Evolutionary conservation across 2,797 vertebrate genomes (phyloP).

Genomic region (Smutsia gigantea): DNA sequence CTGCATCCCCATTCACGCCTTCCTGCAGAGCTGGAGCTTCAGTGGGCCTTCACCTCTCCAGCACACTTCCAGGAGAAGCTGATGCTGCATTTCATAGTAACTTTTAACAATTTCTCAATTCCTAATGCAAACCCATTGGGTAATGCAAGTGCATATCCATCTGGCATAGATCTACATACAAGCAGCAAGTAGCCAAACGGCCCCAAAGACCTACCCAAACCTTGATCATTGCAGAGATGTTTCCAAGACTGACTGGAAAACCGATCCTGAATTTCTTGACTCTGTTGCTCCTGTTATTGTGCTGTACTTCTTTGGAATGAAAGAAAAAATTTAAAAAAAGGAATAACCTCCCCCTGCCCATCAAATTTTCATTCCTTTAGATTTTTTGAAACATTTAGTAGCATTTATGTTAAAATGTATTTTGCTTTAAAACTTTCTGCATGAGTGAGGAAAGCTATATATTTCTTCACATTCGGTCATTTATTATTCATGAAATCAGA

Average conservation of each 20-base stretch:
- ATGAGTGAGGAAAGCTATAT: conserved; percentile 29
- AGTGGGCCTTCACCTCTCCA: background rate
- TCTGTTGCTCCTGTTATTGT: background rate
- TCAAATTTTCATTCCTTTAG: background rate
- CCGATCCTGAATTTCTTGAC: background rate
- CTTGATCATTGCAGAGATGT: background rate
- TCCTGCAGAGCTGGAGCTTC: background rate
- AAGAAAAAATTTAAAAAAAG: too few relatives aligned
- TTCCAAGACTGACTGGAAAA: background rate
- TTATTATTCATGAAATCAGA: conserved; percentile 71
- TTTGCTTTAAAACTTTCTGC: conserved; percentile 63
- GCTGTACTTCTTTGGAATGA: background rate
- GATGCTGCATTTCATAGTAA: background rate
- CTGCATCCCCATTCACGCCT: background rate
- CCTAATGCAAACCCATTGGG: background rate
- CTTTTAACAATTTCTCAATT: background rate
- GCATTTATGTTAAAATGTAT: conserved; percentile 27
- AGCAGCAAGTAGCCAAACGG: background rate
- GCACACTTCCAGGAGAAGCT: background rate
- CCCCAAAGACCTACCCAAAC: background rate
- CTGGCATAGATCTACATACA: too few relatives aligned
- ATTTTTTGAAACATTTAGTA: background rate
- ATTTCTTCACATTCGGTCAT: conserved; percentile 53
- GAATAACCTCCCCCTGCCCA: background rate
- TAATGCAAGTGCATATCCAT: background rate